phyloP scores from a whole-genome alignment of 2,113 vertebrate genomes.

The Gobius niger region DNA sequence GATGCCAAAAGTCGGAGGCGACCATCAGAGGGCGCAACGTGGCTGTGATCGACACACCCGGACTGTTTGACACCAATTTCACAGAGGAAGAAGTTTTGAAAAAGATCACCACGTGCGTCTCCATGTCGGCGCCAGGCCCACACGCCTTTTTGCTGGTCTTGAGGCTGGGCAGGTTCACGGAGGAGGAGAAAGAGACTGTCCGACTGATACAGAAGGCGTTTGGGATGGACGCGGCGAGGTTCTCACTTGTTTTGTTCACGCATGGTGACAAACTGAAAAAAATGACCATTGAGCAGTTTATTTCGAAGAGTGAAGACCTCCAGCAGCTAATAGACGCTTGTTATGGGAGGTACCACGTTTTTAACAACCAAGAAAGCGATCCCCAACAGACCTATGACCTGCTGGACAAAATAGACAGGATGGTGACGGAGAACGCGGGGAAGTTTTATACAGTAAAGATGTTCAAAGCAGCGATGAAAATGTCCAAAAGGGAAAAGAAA shows the following conservation, averaged over 20 bases:
- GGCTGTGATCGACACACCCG: constrained; percentile 65
- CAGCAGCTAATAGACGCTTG: not conserved
- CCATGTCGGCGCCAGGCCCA: constrained; percentile 52
- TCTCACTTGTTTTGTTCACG: constrained; percentile 62
- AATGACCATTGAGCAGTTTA: constrained; percentile 32
- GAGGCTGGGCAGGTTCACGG: constrained; percentile 46
- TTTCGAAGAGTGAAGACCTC: constrained; percentile 30
- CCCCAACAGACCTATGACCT: constrained; percentile 25
- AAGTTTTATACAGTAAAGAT: constrained; percentile 30
- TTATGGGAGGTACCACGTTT: constrained; percentile 42
- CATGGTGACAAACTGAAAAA: constrained; percentile 53
- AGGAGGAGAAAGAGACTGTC: constrained; percentile 39
- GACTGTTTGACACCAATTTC: constrained; percentile 63
- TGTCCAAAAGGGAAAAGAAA: constrained; percentile 20
- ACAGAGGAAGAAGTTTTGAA: constrained; percentile 14
- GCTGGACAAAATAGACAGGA: constrained; percentile 28
- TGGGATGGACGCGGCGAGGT: constrained; percentile 26
- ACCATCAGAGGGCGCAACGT: constrained; percentile 27
- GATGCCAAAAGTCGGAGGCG: constrained; percentile 25
- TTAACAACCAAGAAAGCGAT: constrained; percentile 44
- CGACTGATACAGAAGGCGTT: constrained; percentile 43
- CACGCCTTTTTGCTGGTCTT: constrained; percentile 65
- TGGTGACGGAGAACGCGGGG: constrained; percentile 27
- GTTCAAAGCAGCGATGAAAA: constrained; percentile 23
- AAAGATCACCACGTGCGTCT: constrained; percentile 47